Base-by-base conservation (phyloP, 2,797 vertebrate genomes). In the Ctenopoma kingsleyae region DNA sequence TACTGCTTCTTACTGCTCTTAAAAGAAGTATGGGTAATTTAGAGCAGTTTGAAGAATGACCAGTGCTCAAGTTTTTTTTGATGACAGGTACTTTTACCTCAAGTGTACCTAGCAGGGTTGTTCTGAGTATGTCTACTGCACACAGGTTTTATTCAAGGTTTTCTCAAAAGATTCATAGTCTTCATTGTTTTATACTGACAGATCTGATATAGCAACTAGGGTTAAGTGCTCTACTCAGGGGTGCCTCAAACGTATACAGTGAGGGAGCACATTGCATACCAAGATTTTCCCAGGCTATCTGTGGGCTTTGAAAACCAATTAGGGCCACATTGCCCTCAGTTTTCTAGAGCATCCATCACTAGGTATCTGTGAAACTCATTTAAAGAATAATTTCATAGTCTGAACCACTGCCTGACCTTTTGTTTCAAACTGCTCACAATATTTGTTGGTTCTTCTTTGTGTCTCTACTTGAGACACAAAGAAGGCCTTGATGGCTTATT, bases 341-440 rank as follows among this genome's bases (percentile, higher is more conserved):
- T 59, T 73, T 73, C 23, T 3, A 6, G 17, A 54, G 43, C 43
- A 68, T 74, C 47, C 44, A 49, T 67, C 81, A 80, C 22, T 4
- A 43, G 38, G 48, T 13, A 12, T 52, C 50, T 11, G n/a, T 46
- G 71, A 57, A 76, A 64, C 54, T 51, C 47, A 57, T 74, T 77
- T 56, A 12, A 23, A 47, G 32, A 67, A 50, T 17, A n/a, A 52
- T 62, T 70, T n/a, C 40, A 63, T 15, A 38, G 35, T 60, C 22
- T 41, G 70, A 70, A 46, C 52, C 27, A 3, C 43, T 17, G 59
- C 35, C 44, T 46, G 54, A 77, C 76, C 73, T 47, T 56, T 36
- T 51, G 57, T 35, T 67, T 52, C 65, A 41, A 40, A 52, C 55
- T 40, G 52, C 52, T 41, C 48, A 8, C 35, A 27, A 27, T 35